Conservation (phyloP, 2,797 vertebrate species). For the Lepus townsendii region DNA sequence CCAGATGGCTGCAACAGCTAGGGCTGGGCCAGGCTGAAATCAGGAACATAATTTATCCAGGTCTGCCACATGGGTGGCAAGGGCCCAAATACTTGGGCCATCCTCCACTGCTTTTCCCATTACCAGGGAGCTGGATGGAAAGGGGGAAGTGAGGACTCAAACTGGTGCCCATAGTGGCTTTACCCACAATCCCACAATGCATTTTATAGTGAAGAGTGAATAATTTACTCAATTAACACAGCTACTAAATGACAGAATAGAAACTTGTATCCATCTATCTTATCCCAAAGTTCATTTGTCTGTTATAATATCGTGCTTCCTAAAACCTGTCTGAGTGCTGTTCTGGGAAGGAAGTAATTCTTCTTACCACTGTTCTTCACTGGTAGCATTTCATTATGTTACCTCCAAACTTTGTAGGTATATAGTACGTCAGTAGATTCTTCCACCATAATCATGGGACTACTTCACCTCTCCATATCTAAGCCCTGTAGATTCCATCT, state of each 20-base stretch:
- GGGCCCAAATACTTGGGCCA: no score
- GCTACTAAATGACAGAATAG: not conserved
- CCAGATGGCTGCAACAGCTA: no score
- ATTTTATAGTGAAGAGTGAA: constrained; percentile 17
- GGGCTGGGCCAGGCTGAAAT: no score
- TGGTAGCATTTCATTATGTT: constrained; percentile 1
- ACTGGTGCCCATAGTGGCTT: no score
- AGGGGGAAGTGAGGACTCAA: no score
- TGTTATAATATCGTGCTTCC: not conserved
- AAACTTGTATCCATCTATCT: not conserved
- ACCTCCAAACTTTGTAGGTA: not conserved
- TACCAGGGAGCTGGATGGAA: no score
- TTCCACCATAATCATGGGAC: not conserved
- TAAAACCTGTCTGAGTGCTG: not conserved
- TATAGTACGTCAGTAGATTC: not conserved
- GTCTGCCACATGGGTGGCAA: no score
- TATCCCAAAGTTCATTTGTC: constrained; percentile 3
- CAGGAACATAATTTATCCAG: no score
- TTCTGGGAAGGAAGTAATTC: constrained; percentile 7
- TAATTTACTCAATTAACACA: constrained; percentile 33
- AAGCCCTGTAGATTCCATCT: not conserved
- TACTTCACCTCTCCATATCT: not conserved
- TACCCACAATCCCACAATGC: no score
- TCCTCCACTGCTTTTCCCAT: no score
- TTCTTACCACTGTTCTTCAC: not conserved